Conservation (phyloP, 2,888 invertebrate species). For the Drosophila sordidula region DNA sequence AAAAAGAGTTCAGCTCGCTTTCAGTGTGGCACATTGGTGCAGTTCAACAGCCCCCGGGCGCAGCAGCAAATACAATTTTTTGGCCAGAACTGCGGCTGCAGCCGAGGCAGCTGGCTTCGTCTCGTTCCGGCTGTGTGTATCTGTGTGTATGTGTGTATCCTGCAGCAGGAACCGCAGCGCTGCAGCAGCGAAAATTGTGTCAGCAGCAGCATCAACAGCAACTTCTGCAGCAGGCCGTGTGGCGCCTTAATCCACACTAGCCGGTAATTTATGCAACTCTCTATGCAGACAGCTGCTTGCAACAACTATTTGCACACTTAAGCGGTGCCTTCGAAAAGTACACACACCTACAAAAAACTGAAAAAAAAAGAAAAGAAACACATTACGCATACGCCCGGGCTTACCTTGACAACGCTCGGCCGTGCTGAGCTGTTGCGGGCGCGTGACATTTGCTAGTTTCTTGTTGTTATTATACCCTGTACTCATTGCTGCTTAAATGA, state of each 20-base stretch:
- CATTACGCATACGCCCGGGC: slow-evolving; percentile 59
- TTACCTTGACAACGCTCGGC: slow-evolving; percentile 63
- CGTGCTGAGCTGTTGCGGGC: slow-evolving; percentile 20
- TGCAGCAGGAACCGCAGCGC: slow-evolving; percentile 68
- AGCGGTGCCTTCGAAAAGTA: slow-evolving; percentile 9
- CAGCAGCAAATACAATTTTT: slow-evolving; percentile 37
- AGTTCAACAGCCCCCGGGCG: slow-evolving; percentile 70
- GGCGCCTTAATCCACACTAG: slow-evolving; percentile 65
- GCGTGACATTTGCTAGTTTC: slow-evolving; percentile 66
- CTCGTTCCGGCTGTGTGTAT: slow-evolving; percentile 38
- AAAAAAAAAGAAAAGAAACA: slow-evolving; percentile 11
- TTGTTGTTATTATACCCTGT: slow-evolving; percentile 18
- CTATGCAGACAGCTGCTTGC: slow-evolving; percentile 15
- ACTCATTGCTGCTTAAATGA: not conserved
- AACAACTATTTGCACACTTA: slow-evolving; percentile 20
- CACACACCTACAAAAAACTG: not conserved
- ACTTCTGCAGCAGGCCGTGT: slow-evolving; percentile 59
- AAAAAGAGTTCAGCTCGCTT: slow-evolving; percentile 60
- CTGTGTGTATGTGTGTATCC: slow-evolving; percentile 44
- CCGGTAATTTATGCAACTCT: slow-evolving; percentile 60
- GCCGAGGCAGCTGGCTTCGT: slow-evolving; percentile 53
- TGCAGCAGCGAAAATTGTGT: slow-evolving; percentile 75
- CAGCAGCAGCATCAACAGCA: slow-evolving; percentile 56
- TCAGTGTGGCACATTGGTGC: slow-evolving; percentile 25
- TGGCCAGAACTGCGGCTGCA: slow-evolving; percentile 54